Evolutionary conservation across 2,113 vertebrate genomes (phyloP), one percentile per base, ranked within the genome.

Genomic region (Pipa parva): DNA sequence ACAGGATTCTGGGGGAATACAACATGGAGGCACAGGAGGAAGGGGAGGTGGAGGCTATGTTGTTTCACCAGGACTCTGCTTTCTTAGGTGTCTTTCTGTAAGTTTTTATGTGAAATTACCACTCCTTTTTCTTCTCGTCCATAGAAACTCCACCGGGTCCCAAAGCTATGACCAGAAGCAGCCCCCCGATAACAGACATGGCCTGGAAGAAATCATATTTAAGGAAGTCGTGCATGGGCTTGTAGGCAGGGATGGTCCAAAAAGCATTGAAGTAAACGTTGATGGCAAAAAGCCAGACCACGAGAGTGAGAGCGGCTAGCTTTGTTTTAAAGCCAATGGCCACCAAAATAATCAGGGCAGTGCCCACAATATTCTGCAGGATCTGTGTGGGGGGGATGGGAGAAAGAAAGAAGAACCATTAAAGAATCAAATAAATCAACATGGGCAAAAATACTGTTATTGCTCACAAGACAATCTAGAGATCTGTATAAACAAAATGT

Each of bases 181-280:
- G 82, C 52, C 97, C 97, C 4, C 97, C 97, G 10, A 98, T 95
- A 64, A 99, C 97, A 1, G 97, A 99, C 77, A 93, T 95, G 84
- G 95, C 97, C 88, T 99, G 97, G 89, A 99, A 99, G 90, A 99
- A 98, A 81, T 98, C 96, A 0, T 98, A 98, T 79, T 92, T 98
- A 74, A 99, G 94, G 88, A 98, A 98, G 85, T 99, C 97, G 1
- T 99, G 95, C 95, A 98, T 97, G 79, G 96, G 97, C 75, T 97
- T 99, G 81, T 99, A 98, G 74, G 85, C 81, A 0, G 97, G 94
- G 67, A 98, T 63, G 78, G 89, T 92, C 97, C 97, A 99, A 92
- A 98, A 98, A 73, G 96, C 95, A 36, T 98, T 98, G 89, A 97
- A 95, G 77, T 98, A 98, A 76, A 98, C 85, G 54, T 99, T 99